These are phyloP conservation scores for Eumaeus atala DNA, from an alignment of 1,140 invertebrate species.

Conservation along the genomic window DNA sequence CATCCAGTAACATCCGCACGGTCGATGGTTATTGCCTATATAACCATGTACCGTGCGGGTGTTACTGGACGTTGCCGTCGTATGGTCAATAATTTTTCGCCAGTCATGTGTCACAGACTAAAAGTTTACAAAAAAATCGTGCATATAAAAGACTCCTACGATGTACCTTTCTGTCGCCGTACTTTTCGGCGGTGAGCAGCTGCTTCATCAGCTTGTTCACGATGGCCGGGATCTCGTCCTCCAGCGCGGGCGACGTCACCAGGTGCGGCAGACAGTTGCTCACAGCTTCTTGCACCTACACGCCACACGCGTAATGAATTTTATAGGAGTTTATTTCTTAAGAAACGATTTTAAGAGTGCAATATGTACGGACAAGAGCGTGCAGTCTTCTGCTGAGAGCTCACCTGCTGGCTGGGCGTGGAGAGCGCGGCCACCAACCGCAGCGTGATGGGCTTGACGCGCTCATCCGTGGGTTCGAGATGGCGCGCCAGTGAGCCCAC, in stretches of 20 bases:
- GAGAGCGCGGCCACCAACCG: constrained; percentile 93
- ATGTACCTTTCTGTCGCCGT: constrained; percentile 90
- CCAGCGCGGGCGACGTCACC: constrained; percentile 87
- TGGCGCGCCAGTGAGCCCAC: constrained; percentile 97
- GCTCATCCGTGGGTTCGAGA: constrained; percentile 90
- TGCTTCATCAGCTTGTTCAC: constrained; percentile 92
- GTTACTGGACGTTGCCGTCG: too few species aligned
- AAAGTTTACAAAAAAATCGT: too few species aligned
- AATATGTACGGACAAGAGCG: too few species aligned
- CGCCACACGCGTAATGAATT: too few species aligned
- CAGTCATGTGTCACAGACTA: too few species aligned
- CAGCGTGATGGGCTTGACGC: constrained; percentile 93
- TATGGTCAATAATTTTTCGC: too few species aligned
- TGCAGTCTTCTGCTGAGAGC: neutral
- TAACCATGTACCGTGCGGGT: too few species aligned
- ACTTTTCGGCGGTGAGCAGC: constrained; percentile 94
- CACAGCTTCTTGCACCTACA: constrained; percentile 96
- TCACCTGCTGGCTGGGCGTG: constrained; percentile 95
- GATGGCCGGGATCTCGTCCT: constrained; percentile 90
- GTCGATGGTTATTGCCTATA: too few species aligned
- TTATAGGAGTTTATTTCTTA: too few species aligned
- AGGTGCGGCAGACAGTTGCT: constrained; percentile 96
- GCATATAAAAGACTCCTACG: too few species aligned
- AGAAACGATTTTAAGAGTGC: too few species aligned
- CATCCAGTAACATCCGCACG: too few species aligned